Evolutionary conservation across 2,888 invertebrate species (phyloP).

Genomic region (Tachina lurida): DNA sequence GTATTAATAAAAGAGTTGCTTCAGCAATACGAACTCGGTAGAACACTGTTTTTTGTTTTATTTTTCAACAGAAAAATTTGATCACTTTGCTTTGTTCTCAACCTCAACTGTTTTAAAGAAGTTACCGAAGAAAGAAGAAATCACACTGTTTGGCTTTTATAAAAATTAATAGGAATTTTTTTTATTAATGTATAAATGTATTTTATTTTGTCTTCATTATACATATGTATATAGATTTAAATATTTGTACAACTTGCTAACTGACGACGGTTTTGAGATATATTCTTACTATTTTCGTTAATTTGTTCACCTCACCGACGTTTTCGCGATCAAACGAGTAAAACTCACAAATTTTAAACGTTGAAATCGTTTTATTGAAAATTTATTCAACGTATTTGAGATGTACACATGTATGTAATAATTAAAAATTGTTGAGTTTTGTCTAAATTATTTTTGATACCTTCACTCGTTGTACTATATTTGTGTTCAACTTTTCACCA

Average conservation of each 20-base stretch:
- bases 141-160: conserved; percentile 77
- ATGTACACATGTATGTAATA: background rate
- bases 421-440: conserved; percentile 43
- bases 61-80: conserved; percentile 75
- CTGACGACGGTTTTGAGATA: conserved; percentile 48
- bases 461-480: conserved; percentile 79
- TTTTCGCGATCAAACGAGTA: conserved; percentile 57
- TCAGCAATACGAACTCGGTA: conserved; percentile 47
- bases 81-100: conserved; percentile 75
- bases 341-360: conserved; percentile 47
- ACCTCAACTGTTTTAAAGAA: conserved; percentile 47
- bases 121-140: conserved; percentile 76
- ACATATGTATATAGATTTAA: conserved; percentile 40
- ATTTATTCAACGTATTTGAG: conserved; percentile 65
- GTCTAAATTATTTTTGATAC: conserved; percentile 69
- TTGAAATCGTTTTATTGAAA: conserved; percentile 70
- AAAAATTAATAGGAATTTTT: conserved; percentile 63
- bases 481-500: conserved; percentile 56
- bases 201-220: conserved; percentile 61
- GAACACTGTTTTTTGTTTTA: conserved; percentile 32
- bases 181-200: conserved; percentile 21
- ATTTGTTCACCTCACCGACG: conserved; percentile 58
- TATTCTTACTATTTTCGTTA: background rate
- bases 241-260: conserved; percentile 55
- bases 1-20: conserved; percentile 56